Base-by-base conservation (phyloP, 2,888 invertebrate species). In the Drosophila nr. fundita region DNA sequence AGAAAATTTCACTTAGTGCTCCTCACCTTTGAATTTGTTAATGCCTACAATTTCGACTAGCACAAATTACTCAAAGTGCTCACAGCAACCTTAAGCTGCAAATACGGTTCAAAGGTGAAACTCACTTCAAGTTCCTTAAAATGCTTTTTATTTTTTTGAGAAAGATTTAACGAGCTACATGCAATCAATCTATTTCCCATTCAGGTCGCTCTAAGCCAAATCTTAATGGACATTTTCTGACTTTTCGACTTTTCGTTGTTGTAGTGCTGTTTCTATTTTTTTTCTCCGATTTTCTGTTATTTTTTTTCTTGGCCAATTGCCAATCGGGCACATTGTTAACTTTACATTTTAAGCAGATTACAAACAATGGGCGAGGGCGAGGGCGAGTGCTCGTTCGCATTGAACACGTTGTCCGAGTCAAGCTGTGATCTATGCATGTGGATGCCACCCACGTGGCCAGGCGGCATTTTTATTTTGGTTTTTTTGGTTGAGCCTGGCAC, bases 311-410 rank as follows among this genome's bases (percentile, higher is more conserved):
- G 80, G 76, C 77, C 74, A 74, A 74, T 68, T 72, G 90, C 76
- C 87, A 83, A 81, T 79, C 76, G 59, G 52, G 78, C 83, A 74
- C 68, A 79, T 87, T 89, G 90, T 89, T 89, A 87, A 82, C 90
- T 86, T 89, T 78, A 76, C 81, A 80, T 86, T 78, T 90, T 87
- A 86, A 86, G 89, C 79, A 89, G 87, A 90, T 90, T 90, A 83
- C 90, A 87, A 90, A 71, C 80, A 80, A 65, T 60, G 68, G 63
- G 66, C 50, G 55, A 50, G 50, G 21, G 13, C 48, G 55, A 42
- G 50, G 21, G 15, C 36, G 5, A 58, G 27, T 54, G 27, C 7
- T 38, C 36, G 27, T 54, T 45, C 6, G 24, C 36, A 27, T 54
- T 54, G 54, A 15, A 50, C 63, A 40, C 38, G 66, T 48, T 53